A percentile compares a stretch with the other conserved stretches of the same genome.
Conservation (phyloP, 2,888 invertebrate species). For the Eretmocerus hayati region DNA sequence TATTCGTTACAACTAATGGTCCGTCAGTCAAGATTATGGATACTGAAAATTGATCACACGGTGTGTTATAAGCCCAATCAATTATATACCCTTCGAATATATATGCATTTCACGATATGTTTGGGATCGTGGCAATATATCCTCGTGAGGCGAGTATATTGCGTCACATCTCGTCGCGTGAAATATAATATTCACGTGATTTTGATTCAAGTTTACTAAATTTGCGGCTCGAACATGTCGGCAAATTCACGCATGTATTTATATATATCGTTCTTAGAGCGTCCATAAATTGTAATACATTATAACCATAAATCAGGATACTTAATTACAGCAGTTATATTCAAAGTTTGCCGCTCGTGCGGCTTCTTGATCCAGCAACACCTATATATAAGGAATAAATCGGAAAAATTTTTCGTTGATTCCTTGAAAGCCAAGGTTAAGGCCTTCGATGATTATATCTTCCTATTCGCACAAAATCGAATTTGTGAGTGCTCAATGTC, state of each 20-base stretch:
- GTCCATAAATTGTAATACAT: neutral
- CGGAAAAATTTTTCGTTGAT: constrained; percentile 26
- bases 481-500: constrained; percentile 13
- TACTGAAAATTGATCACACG: too few species aligned
- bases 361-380: neutral
- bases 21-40: too few species aligned
- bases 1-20: too few species aligned
- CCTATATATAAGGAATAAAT: too few species aligned
- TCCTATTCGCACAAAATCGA: constrained; percentile 6
- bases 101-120: too few species aligned
- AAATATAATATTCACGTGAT: neutral
- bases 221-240: neutral
- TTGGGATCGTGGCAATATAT: too few species aligned
- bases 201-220: neutral
- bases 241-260: neutral
- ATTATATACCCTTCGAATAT: too few species aligned
- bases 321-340: constrained; percentile 2
- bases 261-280: neutral
- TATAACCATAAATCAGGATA: neutral
- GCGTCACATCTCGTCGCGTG: too few species aligned
- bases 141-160: too few species aligned
- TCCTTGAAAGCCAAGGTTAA: constrained; percentile 29
- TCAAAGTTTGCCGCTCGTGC: neutral
- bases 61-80: too few species aligned
- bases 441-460: constrained; percentile 23